Percentiles rank a stretch among this genome's conserved stretches.
phyloP scores from a whole-genome alignment of 2,113 vertebrate species.

The Leucoraja erinaceus region DNA sequence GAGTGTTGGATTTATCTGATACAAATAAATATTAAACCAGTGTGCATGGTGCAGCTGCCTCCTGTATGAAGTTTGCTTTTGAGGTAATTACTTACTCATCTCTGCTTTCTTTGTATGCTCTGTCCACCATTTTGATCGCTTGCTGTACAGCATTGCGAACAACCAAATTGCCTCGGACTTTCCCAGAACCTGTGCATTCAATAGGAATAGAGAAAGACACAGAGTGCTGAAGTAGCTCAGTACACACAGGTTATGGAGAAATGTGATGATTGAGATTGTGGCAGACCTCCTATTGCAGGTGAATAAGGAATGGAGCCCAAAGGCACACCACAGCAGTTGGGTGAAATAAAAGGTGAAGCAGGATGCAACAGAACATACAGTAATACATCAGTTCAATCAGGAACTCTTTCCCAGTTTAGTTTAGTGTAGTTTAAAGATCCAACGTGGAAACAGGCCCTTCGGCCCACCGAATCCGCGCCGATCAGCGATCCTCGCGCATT shows the following conservation, averaged over 20 bases:
- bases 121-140: constrained; percentile 69
- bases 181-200: constrained; percentile 40
- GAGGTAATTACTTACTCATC: constrained; percentile 45
- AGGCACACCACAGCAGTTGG: background rate
- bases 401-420: background rate
- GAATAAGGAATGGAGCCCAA: background rate
- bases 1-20: background rate
- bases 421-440: too few relatives aligned
- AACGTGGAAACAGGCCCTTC: too few relatives aligned
- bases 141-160: constrained; percentile 59
- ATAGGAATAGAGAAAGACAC: background rate
- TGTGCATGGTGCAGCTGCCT: background rate
- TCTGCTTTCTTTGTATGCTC: constrained; percentile 66
- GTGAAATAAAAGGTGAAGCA: background rate
- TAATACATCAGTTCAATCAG: background rate
- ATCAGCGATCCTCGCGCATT: too few relatives aligned
- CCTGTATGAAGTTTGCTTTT: background rate
- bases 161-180: constrained; percentile 45
- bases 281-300: background rate
- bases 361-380: background rate
- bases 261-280: background rate
- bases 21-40: background rate
- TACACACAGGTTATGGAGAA: too few relatives aligned
- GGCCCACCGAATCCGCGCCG: too few relatives aligned
- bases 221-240: too few relatives aligned